Percentiles rank a stretch among this genome's conserved stretches.
These are phyloP conservation scores for Euplagia quadripunctaria DNA, from an alignment of 2,888 invertebrate genomes.

Conservation along the genomic window DNA sequence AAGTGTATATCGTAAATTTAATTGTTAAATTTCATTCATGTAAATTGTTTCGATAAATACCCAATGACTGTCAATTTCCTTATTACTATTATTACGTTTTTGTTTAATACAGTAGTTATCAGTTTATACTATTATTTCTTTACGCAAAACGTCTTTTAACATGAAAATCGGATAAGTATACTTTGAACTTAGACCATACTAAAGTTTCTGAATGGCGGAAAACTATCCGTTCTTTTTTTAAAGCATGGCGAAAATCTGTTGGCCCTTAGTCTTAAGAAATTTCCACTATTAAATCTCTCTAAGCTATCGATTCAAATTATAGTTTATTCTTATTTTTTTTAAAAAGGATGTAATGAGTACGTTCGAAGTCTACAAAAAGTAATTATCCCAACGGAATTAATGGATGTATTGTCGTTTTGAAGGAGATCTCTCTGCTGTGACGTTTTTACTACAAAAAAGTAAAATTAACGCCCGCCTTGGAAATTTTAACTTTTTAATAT, in stretches of 20 bases:
- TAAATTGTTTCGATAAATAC: slow-evolving; percentile 6
- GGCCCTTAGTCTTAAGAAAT: too few relatives aligned
- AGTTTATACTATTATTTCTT: neutral
- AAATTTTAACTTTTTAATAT: neutral
- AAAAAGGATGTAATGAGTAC: neutral
- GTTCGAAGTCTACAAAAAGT: neutral
- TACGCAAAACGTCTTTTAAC: neutral
- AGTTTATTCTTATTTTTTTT: too few relatives aligned
- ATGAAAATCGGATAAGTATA: neutral
- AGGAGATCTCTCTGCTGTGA: neutral
- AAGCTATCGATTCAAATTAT: too few relatives aligned
- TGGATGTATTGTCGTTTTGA: neutral
- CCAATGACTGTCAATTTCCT: neutral
- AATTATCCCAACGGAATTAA: neutral
- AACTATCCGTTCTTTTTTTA: neutral
- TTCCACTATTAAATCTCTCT: too few relatives aligned
- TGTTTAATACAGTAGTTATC: neutral
- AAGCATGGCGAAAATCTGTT: too few relatives aligned
- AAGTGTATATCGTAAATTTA: slow-evolving; percentile 17
- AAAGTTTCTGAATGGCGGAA: neutral
- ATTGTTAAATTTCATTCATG: slow-evolving; percentile 24
- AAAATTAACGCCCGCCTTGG: neutral
- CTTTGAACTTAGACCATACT: neutral
- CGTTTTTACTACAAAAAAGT: neutral
- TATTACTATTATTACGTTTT: neutral